These are phyloP conservation scores for Drosophila phalerata DNA, from an alignment of 2,888 invertebrate species.

Conservation along the genomic window DNA sequence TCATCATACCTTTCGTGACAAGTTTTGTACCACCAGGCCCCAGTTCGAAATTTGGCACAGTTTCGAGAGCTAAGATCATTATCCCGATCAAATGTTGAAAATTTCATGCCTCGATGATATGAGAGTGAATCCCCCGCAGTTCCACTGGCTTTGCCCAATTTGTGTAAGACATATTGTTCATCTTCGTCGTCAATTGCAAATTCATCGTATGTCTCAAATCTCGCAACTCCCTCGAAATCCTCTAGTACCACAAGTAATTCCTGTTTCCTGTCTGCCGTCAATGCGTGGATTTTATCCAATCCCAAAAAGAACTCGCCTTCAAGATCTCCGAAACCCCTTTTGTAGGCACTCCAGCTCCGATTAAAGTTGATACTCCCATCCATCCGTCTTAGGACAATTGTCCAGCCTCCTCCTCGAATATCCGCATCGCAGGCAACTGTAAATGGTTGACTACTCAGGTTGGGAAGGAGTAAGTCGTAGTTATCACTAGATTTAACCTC, in stretches of 20 bases:
- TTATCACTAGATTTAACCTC: neutral
- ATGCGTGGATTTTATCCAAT: neutral
- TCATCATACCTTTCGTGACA: neutral
- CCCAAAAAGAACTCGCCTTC: constrained; percentile 8
- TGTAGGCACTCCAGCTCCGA: neutral
- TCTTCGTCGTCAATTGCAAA: too few species aligned
- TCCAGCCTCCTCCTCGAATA: constrained; percentile 2
- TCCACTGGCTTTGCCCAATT: too few species aligned
- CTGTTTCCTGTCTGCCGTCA: neutral
- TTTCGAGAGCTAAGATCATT: neutral
- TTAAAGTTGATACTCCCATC: constrained; percentile 3
- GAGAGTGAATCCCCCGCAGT: neutral
- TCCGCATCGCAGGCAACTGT: constrained; percentile 4
- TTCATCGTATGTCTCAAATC: too few species aligned
- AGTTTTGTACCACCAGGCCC: neutral
- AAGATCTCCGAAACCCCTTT: constrained; percentile 5
- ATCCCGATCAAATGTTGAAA: neutral
- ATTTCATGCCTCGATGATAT: neutral
- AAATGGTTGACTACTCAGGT: too few species aligned
- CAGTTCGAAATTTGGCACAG: neutral
- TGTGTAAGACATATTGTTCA: too few species aligned
- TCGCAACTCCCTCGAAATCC: neutral
- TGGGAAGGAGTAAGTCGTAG: neutral
- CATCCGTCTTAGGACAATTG: neutral
- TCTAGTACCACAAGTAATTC: neutral